These are phyloP conservation scores for Eubasilissa splendida DNA, from an alignment of 2,888 invertebrate species.

Conservation along the genomic window DNA sequence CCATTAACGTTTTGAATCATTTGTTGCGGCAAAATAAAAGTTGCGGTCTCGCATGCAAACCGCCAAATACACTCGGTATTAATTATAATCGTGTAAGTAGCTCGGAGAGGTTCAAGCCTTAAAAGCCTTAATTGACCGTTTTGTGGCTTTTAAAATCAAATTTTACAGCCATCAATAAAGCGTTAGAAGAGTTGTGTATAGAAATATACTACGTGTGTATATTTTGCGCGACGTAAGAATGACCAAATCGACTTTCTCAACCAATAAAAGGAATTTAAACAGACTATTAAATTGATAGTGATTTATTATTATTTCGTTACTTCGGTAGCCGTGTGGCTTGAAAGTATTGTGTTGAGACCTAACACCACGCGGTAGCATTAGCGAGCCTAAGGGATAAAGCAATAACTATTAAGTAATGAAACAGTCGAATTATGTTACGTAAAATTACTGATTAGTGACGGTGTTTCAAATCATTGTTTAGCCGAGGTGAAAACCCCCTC, in stretches of 20 bases:
- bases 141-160: conserved; percentile 19
- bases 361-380: too few relatives aligned
- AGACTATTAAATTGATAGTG: background rate
- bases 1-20: conserved; percentile 16
- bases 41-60: conserved; percentile 2
- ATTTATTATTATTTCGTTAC: conserved; percentile 15
- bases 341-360: too few relatives aligned
- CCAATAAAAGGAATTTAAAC: conserved; percentile 8
- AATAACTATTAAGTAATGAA: too few relatives aligned
- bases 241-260: background rate
- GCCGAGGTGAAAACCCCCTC: too few relatives aligned
- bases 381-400: too few relatives aligned
- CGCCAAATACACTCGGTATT: background rate
- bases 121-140: conserved; percentile 15
- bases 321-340: conserved; percentile 1
- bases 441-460: too few relatives aligned
- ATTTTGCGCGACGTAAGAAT: background rate
- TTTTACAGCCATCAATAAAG: conserved; percentile 10
- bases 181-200: background rate
- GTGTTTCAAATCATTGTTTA: too few relatives aligned
- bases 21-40: background rate
- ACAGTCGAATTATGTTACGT: too few relatives aligned
- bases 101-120: background rate
- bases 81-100: background rate
- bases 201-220: background rate